These are phyloP conservation scores for Microcebus ravelobensis DNA, from an alignment of 2,113 vertebrate species.

Conservation along the genomic window DNA sequence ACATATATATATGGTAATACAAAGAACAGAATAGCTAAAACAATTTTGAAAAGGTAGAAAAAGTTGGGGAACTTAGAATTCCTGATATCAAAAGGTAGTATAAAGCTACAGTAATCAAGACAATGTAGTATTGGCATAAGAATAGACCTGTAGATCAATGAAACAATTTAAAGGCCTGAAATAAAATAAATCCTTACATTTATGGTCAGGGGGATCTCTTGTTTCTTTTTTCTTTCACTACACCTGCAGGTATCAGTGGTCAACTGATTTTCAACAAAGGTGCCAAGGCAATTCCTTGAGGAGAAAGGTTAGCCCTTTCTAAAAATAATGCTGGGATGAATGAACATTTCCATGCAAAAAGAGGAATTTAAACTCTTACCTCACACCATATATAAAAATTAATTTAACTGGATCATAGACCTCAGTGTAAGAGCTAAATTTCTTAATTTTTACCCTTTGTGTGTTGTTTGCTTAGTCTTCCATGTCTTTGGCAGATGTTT, in stretches of 20 bases:
- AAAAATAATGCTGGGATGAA: not conserved
- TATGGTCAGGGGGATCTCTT: not conserved
- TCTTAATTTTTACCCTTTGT: not conserved
- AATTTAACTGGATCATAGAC: not conserved
- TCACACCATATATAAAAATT: not conserved
- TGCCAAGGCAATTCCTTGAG: not conserved
- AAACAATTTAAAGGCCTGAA: not conserved
- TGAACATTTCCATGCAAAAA: not conserved
- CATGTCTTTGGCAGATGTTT: not conserved
- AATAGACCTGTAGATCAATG: not conserved
- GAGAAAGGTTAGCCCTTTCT: not conserved
- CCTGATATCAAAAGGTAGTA: not conserved
- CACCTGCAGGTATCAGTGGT: not conserved
- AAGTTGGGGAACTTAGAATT: not conserved
- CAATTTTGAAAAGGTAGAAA: not conserved
- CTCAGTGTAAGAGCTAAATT: not conserved
- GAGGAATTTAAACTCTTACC: not conserved
- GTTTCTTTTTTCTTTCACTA: too few relatives aligned
- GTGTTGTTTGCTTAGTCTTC: not conserved
- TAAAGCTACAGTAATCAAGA: not conserved
- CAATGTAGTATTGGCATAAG: not conserved
- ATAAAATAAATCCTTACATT: not conserved
- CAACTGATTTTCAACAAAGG: not conserved
- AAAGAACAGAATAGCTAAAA: not conserved
- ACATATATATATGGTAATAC: not conserved